These are phyloP conservation scores for Drosophila chauvacae DNA, from an alignment of 1,140 invertebrate genomes.

Conservation along the genomic window DNA sequence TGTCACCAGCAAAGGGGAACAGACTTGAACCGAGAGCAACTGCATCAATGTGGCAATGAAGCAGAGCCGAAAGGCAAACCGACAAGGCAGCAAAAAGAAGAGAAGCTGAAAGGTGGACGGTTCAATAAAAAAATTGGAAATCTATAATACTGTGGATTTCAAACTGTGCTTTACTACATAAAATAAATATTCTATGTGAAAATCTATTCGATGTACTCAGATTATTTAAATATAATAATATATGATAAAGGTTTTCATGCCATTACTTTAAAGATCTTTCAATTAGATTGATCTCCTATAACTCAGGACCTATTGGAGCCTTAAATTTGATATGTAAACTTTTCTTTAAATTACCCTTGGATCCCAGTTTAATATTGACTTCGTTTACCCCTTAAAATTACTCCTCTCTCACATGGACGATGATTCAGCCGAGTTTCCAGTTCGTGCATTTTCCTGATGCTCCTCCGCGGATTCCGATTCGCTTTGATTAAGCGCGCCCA, in stretches of 20 bases:
- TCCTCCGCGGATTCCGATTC: conserved; percentile 41
- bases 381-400: not conserved
- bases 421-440: conserved; percentile 30
- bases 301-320: not conserved
- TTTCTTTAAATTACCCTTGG: not conserved
- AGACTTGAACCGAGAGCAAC: conserved; percentile 41
- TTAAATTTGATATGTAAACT: not conserved
- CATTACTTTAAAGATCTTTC: not conserved
- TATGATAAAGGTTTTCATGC: too few relatives aligned
- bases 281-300: not conserved
- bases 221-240: too few relatives aligned
- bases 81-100: conserved; percentile 10
- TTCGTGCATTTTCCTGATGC: conserved; percentile 55
- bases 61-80: conserved; percentile 41
- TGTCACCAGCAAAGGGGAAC: conserved; percentile 60
- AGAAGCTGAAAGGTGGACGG: conserved; percentile 9
- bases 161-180: too few relatives aligned
- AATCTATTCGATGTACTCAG: too few relatives aligned
- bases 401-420: not conserved
- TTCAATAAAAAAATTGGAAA: not conserved
- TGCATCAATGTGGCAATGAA: conserved; percentile 73
- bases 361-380: not conserved
- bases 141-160: not conserved
- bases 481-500: conserved; percentile 67
- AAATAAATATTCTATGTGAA: not conserved